Base-by-base conservation (phyloP, 2,113 vertebrate genomes). In the Cacatua alba region DNA sequence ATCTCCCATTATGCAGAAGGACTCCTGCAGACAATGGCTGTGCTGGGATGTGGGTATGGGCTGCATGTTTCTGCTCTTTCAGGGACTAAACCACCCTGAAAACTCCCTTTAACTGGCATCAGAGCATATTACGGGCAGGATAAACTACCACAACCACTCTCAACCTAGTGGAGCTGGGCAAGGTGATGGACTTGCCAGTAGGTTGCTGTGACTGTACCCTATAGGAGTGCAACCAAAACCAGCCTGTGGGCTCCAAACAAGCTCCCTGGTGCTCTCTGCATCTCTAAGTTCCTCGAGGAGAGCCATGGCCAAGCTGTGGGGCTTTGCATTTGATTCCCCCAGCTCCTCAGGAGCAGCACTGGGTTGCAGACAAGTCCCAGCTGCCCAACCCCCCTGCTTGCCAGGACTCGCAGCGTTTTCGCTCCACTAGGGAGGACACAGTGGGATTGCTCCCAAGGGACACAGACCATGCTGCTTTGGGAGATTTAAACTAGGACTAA, bases 401-500 rank as follows among this genome's bases (percentile, higher is more conserved):
- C 35, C 59, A 55, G 79, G 55, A n/a, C 35, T 37, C 39, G 65
- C 60, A 86, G 63, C 0, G 0, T 28, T 86, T 51, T 52, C 33
- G 63, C 11, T n/a, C n/a, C 15, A 2, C 23, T 10, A 21, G 65
- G 52, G 41, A 68, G 35, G 43, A n/a, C 24, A 10, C 17, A 13
- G 67, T 0, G 0, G 67, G 63, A 11, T 41, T 43, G 7, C 26
- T 69, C 70, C 75, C 26, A 49, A 9, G 41, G 51, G 74, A 62
- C 7, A 7, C 0, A 0, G 41, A 67, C 43, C 2, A 0, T 48
- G 41, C 17, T 1, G 1, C 5, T 85, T 33, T 17, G 5, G 28
- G 23, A 90, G 46, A 48, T 11, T 62, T 35, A 62, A 91, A 35
- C 16, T 4, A 48, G 39, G 9, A 77, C 31, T 72, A 60, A 75